These are phyloP conservation scores for Macquaria ambigua DNA, from an alignment of 2,113 vertebrate species.

Conservation along the genomic window DNA sequence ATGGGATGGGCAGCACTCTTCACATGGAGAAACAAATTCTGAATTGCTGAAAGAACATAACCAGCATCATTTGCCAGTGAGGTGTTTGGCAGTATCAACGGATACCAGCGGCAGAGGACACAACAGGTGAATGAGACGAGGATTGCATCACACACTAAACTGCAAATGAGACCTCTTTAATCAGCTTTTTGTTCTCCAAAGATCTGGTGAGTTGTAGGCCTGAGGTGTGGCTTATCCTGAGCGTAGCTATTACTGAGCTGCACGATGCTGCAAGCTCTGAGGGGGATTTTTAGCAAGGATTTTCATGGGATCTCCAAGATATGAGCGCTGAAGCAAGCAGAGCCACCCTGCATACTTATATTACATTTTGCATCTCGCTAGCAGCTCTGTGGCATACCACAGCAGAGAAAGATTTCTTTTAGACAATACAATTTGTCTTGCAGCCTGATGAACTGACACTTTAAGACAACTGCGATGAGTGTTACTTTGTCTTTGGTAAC, in stretches of 20 bases:
- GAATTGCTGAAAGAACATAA: constrained; percentile 33
- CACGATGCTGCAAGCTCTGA: constrained; percentile 8
- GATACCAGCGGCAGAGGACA: not conserved
- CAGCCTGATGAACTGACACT: not conserved
- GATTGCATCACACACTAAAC: not conserved
- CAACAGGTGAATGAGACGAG: constrained; percentile 13
- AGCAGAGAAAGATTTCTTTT: not conserved
- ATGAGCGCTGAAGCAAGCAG: not conserved
- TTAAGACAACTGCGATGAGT: not conserved
- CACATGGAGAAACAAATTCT: constrained; percentile 33
- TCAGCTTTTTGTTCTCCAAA: not conserved
- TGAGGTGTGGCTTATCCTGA: constrained; percentile 12
- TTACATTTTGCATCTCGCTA: not conserved
- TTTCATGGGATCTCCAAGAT: constrained; percentile 14
- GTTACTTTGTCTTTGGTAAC: not conserved
- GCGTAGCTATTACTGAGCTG: not conserved
- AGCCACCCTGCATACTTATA: not conserved
- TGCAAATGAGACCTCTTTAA: not conserved
- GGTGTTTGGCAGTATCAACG: not conserved
- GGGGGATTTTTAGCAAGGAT: not conserved
- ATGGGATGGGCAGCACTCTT: constrained; percentile 27
- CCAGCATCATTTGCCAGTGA: constrained; percentile 23
- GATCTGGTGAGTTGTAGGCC: not conserved
- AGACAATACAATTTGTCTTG: not conserved
- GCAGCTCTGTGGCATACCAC: not conserved